Conservation (phyloP, 1,140 invertebrate species). For the Amphibalanus amphitrite region DNA sequence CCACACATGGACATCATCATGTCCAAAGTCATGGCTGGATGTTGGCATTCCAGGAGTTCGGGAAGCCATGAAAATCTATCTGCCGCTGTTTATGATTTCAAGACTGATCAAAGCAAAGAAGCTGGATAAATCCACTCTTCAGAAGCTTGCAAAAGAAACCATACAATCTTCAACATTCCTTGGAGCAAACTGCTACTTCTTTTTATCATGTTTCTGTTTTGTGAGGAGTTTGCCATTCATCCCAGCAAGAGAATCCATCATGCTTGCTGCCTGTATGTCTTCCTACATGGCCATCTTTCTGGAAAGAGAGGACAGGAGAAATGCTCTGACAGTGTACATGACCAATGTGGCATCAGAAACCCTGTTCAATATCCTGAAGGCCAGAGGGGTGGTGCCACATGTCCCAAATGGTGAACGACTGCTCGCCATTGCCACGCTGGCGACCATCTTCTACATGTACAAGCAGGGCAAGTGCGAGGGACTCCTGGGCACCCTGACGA, state of each 20-base stretch:
- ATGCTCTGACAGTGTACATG: background rate
- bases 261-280: background rate
- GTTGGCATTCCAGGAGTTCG: background rate
- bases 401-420: background rate
- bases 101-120: background rate
- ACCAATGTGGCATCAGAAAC: background rate
- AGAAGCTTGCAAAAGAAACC: background rate
- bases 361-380: background rate
- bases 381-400: background rate
- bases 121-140: background rate
- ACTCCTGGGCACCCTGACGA: background rate
- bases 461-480: background rate
- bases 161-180: background rate
- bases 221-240: background rate
- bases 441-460: background rate
- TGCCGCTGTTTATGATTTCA: background rate
- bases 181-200: background rate
- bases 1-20: background rate
- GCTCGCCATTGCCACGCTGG: background rate
- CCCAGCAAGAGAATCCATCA: background rate
- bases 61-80: background rate
- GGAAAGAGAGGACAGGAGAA: background rate
- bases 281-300: background rate
- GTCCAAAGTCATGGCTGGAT: background rate
- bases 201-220: background rate